These are phyloP conservation scores for Chloropsis hardwickii DNA, from an alignment of 2,113 vertebrate genomes.

Conservation along the genomic window DNA sequence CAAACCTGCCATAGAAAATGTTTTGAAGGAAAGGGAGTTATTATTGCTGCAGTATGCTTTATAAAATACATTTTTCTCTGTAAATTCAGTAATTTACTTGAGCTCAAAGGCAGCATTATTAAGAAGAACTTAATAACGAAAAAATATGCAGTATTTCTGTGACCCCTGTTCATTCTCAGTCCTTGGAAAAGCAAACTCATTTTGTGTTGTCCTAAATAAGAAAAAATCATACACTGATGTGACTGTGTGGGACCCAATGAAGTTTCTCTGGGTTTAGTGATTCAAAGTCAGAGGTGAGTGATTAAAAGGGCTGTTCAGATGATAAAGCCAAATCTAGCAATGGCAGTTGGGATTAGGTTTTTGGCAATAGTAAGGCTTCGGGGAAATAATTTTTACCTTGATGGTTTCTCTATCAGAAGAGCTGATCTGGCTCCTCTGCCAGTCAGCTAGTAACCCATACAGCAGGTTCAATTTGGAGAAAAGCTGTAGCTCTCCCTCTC, in stretches of 20 bases:
- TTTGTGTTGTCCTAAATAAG: not conserved
- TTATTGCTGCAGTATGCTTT: not conserved
- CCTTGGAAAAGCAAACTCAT: not conserved
- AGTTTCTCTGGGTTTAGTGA: not conserved
- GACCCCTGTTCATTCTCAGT: not conserved
- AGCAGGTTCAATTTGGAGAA: not conserved
- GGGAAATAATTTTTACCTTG: not conserved
- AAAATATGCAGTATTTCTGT: not conserved
- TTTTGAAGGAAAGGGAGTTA: not conserved
- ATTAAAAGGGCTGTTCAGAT: not conserved
- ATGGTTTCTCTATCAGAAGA: not conserved
- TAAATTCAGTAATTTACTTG: not conserved
- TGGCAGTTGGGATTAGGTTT: not conserved
- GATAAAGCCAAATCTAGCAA: not conserved
- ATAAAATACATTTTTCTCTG: not conserved
- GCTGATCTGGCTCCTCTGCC: not conserved
- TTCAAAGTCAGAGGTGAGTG: not conserved
- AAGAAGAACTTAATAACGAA: not conserved
- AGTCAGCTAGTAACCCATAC: not conserved
- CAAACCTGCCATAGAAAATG: not conserved
- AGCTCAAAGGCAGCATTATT: not conserved
- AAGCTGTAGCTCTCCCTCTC: not conserved
- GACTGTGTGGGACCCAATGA: not conserved
- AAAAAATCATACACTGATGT: not conserved
- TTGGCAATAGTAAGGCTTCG: not conserved